These are phyloP conservation scores for Drosophila infuscata DNA, from an alignment of 2,888 invertebrate species.

Conservation along the genomic window DNA sequence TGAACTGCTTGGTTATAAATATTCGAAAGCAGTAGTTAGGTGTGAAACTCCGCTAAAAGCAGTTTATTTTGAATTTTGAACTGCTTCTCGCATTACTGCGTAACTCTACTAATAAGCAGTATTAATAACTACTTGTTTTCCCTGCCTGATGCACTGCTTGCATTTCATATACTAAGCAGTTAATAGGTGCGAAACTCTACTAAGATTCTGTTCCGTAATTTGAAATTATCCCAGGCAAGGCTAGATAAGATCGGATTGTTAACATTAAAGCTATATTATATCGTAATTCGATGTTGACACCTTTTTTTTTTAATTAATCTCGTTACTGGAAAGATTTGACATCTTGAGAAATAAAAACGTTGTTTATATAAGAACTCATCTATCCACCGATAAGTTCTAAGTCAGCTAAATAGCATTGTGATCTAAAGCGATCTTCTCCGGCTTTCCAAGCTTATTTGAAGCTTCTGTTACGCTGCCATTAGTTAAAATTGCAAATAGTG, in stretches of 20 bases:
- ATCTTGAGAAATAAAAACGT: background rate
- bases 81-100: background rate
- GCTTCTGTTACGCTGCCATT: background rate
- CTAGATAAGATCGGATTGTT: background rate
- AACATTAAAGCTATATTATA: background rate
- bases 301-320: background rate
- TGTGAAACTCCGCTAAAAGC: constrained; percentile 8
- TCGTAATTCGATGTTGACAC: background rate
- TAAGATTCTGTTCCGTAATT: background rate
- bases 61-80: background rate
- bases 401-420: background rate
- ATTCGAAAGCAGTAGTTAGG: background rate
- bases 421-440: background rate
- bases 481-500: too few species aligned
- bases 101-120: background rate
- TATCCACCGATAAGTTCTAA: background rate
- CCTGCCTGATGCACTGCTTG: background rate
- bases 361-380: background rate
- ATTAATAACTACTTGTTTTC: background rate
- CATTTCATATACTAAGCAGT: background rate
- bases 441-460: background rate
- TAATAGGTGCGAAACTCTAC: background rate
- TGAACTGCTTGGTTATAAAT: background rate
- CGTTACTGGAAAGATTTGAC: background rate
- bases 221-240: background rate